Percentiles rank a stretch among this genome's conserved stretches.
Evolutionary conservation across 2,888 invertebrate genomes (phyloP).

Genomic region (Tanytarsus gracilentus): DNA sequence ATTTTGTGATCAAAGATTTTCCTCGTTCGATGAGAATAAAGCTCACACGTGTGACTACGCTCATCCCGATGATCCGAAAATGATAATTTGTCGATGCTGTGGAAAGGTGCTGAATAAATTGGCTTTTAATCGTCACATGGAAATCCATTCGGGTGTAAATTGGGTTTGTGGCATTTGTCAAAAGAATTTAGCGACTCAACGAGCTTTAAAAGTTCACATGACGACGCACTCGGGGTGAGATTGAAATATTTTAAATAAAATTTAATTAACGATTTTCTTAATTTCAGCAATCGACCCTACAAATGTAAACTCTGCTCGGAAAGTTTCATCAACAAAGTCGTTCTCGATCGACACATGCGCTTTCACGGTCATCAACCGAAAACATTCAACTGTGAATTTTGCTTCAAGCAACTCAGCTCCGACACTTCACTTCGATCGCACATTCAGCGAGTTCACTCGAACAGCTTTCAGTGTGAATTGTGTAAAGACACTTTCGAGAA

Average conservation of each 20-base stretch:
- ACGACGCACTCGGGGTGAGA: constrained; percentile 7
- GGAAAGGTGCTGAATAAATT: not conserved
- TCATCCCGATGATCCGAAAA: constrained; percentile 6
- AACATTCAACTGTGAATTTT: constrained; percentile 6
- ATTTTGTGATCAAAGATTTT: constrained; percentile 12
- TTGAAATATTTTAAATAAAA: not conserved
- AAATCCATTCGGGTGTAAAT: not conserved
- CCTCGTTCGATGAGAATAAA: constrained; percentile 2
- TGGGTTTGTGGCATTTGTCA: constrained; percentile 6
- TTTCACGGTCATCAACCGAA: not conserved
- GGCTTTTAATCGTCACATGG: constrained; percentile 21
- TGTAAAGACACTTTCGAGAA: constrained; percentile 4
- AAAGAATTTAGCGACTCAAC: constrained; percentile 1
- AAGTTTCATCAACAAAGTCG: constrained; percentile 15
- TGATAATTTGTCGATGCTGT: constrained; percentile 5
- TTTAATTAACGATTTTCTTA: no score
- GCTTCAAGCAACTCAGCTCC: constrained; percentile 6
- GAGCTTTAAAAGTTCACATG: constrained; percentile 13
- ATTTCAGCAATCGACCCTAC: constrained; percentile 9
- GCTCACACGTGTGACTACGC: not conserved
- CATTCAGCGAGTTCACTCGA: not conserved
- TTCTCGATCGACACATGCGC: constrained; percentile 17
- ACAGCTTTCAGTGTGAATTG: constrained; percentile 2
- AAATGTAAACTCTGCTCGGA: not conserved
- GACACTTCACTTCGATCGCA: not conserved